Percentiles rank a stretch among this genome's conserved stretches.
phyloP scores from a whole-genome alignment of 2,113 vertebrate genomes.

The Pungitius pungitius region DNA sequence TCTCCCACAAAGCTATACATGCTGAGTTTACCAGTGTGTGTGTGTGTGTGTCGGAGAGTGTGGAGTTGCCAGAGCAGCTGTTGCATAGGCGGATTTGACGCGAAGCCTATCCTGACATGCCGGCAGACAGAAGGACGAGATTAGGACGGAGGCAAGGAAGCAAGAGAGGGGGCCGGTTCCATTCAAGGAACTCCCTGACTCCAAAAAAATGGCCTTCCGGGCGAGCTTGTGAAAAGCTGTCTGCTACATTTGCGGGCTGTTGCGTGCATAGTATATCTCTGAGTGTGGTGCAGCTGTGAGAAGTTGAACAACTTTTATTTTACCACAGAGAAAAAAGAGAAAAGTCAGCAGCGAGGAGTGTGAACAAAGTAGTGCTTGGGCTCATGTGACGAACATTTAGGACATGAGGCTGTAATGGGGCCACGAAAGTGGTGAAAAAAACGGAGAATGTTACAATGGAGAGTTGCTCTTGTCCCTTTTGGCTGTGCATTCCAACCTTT shows the following conservation, averaged over 20 bases:
- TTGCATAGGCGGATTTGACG: conserved; percentile 51
- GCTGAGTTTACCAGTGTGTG: conserved; percentile 86
- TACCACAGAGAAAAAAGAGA: conserved; percentile 11
- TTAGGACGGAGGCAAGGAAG: conserved; percentile 24
- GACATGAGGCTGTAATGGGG: conserved; percentile 13
- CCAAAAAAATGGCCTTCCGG: conserved; percentile 24
- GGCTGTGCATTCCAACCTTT: conserved; percentile 10
- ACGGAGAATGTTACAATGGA: conserved; percentile 31
- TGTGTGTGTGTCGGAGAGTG: conserved; percentile 21
- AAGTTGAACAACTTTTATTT: conserved; percentile 34
- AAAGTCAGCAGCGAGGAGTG: conserved; percentile 22
- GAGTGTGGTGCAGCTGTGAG: conserved; percentile 48
- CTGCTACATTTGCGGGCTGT: conserved; percentile 23
- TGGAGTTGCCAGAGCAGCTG: conserved; percentile 48
- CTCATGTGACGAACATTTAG: conserved; percentile 23
- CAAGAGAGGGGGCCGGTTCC: neutral
- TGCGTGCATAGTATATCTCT: neutral
- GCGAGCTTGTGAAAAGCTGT: conserved; percentile 3
- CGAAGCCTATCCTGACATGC: conserved; percentile 32
- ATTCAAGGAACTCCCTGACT: conserved; percentile 12
- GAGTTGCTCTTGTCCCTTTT: conserved; percentile 20
- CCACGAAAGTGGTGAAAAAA: conserved; percentile 18
- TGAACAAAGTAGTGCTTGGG: conserved; percentile 24
- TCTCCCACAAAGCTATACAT: conserved; percentile 95
- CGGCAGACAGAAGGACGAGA: conserved; percentile 21